These are phyloP conservation scores for Napeogenes inachia DNA, from an alignment of 2,888 invertebrate genomes.

Conservation along the genomic window DNA sequence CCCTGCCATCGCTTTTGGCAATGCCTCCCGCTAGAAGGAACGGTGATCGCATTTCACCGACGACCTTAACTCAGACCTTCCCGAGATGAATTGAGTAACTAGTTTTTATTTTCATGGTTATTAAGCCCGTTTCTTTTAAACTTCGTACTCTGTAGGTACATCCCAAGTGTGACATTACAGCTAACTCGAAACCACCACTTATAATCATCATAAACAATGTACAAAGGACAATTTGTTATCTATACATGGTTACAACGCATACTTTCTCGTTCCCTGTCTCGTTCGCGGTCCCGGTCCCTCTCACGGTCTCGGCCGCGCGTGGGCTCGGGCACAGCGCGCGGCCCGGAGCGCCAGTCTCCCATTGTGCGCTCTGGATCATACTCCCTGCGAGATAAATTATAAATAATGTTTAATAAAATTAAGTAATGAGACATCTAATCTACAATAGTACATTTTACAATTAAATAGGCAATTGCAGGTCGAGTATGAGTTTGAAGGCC, in stretches of 20 bases:
- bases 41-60: conserved; percentile 33
- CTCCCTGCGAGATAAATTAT: conserved; percentile 44
- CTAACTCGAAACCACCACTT: conserved; percentile 64
- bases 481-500: no score
- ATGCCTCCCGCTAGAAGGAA: conserved; percentile 81
- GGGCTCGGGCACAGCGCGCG: conserved; percentile 74
- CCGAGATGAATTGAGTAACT: conserved; percentile 78
- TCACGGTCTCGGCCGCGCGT: conserved; percentile 50
- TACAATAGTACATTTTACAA: no score
- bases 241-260: neutral
- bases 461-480: no score
- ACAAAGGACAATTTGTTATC: neutral
- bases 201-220: conserved; percentile 49
- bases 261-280: conserved; percentile 56
- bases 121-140: conserved; percentile 17
- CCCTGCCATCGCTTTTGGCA: conserved; percentile 76
- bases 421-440: no score
- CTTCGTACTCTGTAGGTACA: conserved; percentile 79
- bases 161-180: conserved; percentile 85
- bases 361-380: conserved; percentile 82
- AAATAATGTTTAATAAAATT: no score
- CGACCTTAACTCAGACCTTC: conserved; percentile 88
- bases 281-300: conserved; percentile 39
- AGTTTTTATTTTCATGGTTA: conserved; percentile 4
- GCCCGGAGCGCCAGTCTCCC: conserved; percentile 87